Percentiles rank a stretch among this genome's conserved stretches.
Conservation (phyloP, 2,888 invertebrate species). For the Punctoribates punctum region DNA sequence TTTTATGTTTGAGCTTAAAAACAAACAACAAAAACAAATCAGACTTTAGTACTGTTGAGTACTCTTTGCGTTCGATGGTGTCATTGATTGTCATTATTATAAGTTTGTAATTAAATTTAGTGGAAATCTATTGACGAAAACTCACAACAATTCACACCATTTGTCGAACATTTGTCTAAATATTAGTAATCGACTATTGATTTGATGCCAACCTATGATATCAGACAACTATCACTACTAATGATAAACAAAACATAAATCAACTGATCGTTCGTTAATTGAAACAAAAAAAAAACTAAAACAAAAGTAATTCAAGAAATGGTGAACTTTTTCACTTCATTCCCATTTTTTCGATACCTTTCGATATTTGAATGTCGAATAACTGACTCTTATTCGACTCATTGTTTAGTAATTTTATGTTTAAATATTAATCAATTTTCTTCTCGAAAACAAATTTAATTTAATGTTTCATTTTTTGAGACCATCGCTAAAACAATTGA, state of each 20-base stretch:
- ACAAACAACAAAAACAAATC: background rate
- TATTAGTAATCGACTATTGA: background rate
- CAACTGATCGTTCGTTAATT: background rate
- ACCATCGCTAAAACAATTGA: conserved; percentile 24
- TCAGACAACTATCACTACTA: background rate
- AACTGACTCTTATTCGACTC: background rate
- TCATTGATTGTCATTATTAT: conserved; percentile 16
- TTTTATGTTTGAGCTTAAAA: conserved; percentile 19
- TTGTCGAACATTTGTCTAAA: background rate
- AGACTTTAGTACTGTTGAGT: conserved; percentile 1
- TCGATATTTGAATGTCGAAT: background rate
- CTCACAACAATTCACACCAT: background rate
- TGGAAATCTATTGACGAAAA: background rate
- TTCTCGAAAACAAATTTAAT: background rate
- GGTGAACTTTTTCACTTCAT: conserved; percentile 18
- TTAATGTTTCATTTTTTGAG: background rate
- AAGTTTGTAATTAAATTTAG: background rate
- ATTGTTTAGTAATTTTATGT: conserved; percentile 15
- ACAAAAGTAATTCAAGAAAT: conserved; percentile 4
- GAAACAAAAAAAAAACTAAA: background rate
- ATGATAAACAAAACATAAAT: background rate
- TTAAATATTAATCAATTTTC: background rate
- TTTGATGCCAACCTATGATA: conserved; percentile 9
- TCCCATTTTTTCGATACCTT: conserved; percentile 23
- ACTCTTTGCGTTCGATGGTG: conserved; percentile 1